Evolutionary conservation across 2,113 vertebrate species (phyloP).

Genomic region (Phaethon lepturus): DNA sequence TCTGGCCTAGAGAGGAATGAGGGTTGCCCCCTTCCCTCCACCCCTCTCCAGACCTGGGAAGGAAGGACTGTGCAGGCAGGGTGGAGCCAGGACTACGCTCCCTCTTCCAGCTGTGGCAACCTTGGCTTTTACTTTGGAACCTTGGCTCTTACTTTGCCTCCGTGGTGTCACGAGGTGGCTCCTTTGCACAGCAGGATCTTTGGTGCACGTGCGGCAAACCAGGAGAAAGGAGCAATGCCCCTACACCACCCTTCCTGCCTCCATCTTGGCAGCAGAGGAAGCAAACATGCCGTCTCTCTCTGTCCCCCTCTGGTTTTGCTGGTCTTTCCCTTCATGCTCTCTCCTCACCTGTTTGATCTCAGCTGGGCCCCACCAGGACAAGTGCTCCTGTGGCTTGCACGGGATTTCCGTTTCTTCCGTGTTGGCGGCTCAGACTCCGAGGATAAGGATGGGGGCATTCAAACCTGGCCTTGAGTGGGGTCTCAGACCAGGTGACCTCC

Average conservation of each 20-base stretch:
- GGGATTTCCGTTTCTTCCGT: background rate
- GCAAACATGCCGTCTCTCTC: background rate
- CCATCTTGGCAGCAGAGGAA: background rate
- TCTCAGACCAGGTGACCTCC: background rate
- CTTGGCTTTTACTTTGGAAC: background rate
- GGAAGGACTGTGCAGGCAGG: background rate
- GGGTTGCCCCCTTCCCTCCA: conserved; percentile 3
- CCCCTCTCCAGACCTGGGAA: background rate
- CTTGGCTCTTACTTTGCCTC: background rate
- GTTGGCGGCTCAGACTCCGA: background rate
- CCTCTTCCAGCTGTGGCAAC: background rate
- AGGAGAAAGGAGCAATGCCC: background rate
- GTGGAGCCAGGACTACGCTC: background rate
- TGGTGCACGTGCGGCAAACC: background rate
- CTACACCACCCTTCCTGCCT: background rate
- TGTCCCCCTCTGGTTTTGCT: background rate
- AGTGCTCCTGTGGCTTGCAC: background rate
- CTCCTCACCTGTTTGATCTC: background rate
- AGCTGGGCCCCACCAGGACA: background rate
- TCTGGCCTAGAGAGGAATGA: conserved; percentile 45
- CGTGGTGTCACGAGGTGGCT: background rate
- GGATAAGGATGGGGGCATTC: background rate
- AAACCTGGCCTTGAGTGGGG: background rate
- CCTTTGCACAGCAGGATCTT: background rate
- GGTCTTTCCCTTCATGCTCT: background rate